Evolutionary conservation across 2,113 vertebrate species (phyloP).

Genomic region (Regulus satrapa): DNA sequence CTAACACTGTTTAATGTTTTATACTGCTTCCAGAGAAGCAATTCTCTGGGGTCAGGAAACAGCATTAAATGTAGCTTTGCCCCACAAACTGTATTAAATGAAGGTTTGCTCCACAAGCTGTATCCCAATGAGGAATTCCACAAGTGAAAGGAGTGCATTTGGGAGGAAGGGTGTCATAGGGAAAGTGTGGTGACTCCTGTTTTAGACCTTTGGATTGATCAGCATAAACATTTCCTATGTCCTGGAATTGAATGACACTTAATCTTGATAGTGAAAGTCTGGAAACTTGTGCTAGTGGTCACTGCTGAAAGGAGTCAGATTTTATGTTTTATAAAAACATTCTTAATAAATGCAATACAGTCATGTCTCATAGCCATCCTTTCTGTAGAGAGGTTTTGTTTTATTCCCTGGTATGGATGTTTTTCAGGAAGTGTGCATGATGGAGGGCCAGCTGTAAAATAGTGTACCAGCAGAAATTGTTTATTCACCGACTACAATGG

Average conservation of each 20-base stretch:
- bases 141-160: neutral
- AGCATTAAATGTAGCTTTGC: neutral
- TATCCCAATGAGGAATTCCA: neutral
- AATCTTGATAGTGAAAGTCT: neutral
- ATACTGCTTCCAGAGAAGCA: neutral
- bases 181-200: neutral
- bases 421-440: neutral
- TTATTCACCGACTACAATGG: neutral
- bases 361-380: neutral
- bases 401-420: neutral
- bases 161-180: neutral
- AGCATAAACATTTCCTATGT: neutral
- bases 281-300: neutral
- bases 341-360: neutral
- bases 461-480: neutral
- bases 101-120: neutral
- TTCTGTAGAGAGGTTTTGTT: neutral
- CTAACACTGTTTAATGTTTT: neutral
- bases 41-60: neutral
- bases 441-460: neutral
- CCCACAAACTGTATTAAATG: neutral
- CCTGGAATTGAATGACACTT: neutral
- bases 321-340: neutral
- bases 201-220: neutral
- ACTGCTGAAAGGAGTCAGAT: neutral